Conservation (phyloP, 2,113 vertebrate species). For the Oncorhynchus gorbuscha region DNA sequence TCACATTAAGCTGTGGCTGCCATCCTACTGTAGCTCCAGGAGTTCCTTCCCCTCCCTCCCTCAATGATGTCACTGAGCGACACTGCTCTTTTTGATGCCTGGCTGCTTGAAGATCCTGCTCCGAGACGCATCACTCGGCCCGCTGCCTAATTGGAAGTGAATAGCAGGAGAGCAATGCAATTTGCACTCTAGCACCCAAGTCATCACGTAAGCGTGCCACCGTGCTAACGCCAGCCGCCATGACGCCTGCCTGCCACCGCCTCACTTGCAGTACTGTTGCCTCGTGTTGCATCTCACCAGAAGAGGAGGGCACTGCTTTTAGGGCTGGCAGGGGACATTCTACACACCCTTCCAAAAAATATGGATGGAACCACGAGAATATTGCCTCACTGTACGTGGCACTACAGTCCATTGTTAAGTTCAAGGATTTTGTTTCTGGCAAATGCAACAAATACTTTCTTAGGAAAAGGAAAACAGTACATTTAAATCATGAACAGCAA, state of each 20-base stretch:
- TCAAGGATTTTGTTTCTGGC: no score
- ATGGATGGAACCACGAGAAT: neutral
- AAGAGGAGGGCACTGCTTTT: neutral
- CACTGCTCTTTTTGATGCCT: slow-evolving; percentile 61
- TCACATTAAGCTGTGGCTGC: slow-evolving; percentile 30
- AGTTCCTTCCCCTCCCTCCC: slow-evolving; percentile 24
- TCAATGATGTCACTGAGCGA: slow-evolving; percentile 52
- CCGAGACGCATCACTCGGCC: slow-evolving; percentile 65
- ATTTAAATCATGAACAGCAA: no score
- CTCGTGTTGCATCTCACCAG: slow-evolving; percentile 46
- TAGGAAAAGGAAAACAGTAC: no score
- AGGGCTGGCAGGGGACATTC: slow-evolving; percentile 23
- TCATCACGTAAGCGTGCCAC: slow-evolving; percentile 60
- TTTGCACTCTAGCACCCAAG: slow-evolving; percentile 62
- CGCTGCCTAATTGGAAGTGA: slow-evolving; percentile 70
- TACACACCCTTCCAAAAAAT: slow-evolving; percentile 9
- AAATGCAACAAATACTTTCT: no score
- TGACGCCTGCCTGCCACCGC: slow-evolving; percentile 18
- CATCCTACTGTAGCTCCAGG: slow-evolving; percentile 27
- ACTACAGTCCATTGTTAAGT: neutral
- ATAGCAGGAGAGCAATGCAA: slow-evolving; percentile 63
- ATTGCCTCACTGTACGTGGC: neutral
- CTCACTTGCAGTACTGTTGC: slow-evolving; percentile 27
- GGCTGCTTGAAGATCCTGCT: slow-evolving; percentile 67
- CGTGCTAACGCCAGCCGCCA: neutral